phyloP scores from a whole-genome alignment of 2,797 vertebrate genomes.

The Bovichtus diacanthus region DNA sequence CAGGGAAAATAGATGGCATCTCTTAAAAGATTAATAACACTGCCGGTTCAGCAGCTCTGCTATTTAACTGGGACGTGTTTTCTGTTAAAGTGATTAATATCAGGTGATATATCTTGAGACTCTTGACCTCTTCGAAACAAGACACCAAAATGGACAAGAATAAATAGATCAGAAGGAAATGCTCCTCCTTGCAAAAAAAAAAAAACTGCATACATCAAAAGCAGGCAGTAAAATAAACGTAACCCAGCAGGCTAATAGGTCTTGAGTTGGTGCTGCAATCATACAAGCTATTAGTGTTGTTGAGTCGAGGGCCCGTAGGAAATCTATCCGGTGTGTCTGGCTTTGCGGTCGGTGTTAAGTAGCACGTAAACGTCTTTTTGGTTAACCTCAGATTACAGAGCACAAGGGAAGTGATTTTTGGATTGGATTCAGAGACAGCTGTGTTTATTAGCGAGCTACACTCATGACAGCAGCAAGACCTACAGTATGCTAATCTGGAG shows the following conservation, averaged over 20 bases:
- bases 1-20: conserved; percentile 32
- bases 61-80: conserved; percentile 42
- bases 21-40: conserved; percentile 68
- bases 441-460: conserved; percentile 59
- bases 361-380: conserved; percentile 53
- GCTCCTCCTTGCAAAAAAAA: neutral
- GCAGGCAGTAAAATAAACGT: conserved; percentile 17
- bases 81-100: conserved; percentile 45
- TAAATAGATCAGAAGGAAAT: conserved; percentile 1
- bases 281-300: conserved; percentile 49
- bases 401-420: conserved; percentile 56
- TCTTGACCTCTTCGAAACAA: conserved; percentile 45
- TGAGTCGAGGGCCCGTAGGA: conserved; percentile 46
- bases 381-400: conserved; percentile 79
- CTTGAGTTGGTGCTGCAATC: conserved; percentile 47
- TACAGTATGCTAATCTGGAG: conserved; percentile 41
- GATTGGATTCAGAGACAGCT: conserved; percentile 57
- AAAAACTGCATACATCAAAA: conserved; percentile 18
- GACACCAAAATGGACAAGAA: conserved; percentile 6
- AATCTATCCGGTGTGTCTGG: conserved; percentile 28
- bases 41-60: conserved; percentile 41
- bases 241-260: conserved; percentile 48
- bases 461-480: conserved; percentile 39
- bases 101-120: conserved; percentile 7
- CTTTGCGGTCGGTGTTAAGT: conserved; percentile 49